Base-by-base conservation (phyloP, 2,797 vertebrate species). In the Enteromius afrohamiltoni region DNA sequence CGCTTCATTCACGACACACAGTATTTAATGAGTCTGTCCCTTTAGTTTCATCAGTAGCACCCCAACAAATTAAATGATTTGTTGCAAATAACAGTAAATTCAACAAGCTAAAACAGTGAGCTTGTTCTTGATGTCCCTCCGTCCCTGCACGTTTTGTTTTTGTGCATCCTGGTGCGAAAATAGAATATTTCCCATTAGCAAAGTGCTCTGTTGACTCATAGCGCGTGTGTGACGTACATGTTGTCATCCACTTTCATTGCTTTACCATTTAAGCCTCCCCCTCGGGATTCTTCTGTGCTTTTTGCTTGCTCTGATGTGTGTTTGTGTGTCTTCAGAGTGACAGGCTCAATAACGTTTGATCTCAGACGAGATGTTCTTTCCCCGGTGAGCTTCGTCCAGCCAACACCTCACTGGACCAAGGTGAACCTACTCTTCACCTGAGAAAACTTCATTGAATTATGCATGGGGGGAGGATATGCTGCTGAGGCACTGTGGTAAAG, bases 391-490 rank as follows among this genome's bases (percentile, higher is more conserved):
- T 58, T 19, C 8, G 2, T 45, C 23, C 49, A 65, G 23, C 29
- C 78, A 80, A 65, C 80, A 76, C 42, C 23, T 21, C 42, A 8
- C 51, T 75, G 34, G 40, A 77, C 53, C 62, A 83, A 83, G 83
- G 78, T 81, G 85, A 88, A 73, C 75, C 42, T 68, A 40, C 29
- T 73, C 71, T 80, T 79, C n/a, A 81, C 71, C 67, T 78, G 45
- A 73, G 69, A 83, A 64, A 86, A 69, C 45, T 19, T 29, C 23
- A 55, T 11, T 86, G 83, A 88, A 88, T 88, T 83, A 88, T 88
- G 80, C 68, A 88, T 81, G 78, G 80, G 10, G 74, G 55, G 42
- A 10, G 42, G 42, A 11, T 13, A 13, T 13, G 42, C 11, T 49
- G 77, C 79, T 11, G 16, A 37, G 81, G 45, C 45, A 37, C 21